Evolutionary conservation across 2,797 vertebrate species (phyloP).

Genomic region (Gambelia wislizenii): DNA sequence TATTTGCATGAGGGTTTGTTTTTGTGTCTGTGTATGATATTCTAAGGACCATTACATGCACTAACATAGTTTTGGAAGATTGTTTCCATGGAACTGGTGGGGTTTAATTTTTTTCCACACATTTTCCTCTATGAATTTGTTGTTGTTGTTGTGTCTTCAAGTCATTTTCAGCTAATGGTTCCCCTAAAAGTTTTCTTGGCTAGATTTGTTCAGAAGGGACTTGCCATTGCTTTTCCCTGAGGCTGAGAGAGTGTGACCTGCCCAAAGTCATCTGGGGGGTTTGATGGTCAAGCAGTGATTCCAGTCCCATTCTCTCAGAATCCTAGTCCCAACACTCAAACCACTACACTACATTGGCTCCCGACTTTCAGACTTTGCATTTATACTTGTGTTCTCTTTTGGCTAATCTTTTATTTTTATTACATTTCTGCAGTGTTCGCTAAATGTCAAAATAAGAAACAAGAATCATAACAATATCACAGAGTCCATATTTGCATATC

Average conservation of each 20-base stretch:
- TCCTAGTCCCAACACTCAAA: too few relatives aligned
- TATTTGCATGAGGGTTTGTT: not conserved
- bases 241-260: too few relatives aligned
- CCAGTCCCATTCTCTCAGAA: too few relatives aligned
- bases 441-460: conserved; percentile 20
- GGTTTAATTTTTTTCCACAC: not conserved
- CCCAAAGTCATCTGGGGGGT: too few relatives aligned
- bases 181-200: too few relatives aligned
- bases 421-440: not conserved
- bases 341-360: too few relatives aligned
- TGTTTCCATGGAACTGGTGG: not conserved
- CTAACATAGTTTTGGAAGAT: not conserved
- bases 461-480: conserved; percentile 23
- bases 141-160: too few relatives aligned
- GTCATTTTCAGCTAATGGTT: too few relatives aligned
- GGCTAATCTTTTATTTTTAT: not conserved
- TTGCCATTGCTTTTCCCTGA: too few relatives aligned
- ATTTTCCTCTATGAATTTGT: not conserved
- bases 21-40: not conserved
- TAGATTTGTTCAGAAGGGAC: too few relatives aligned
- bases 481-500: conserved; percentile 6
- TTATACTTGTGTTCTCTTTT: conserved; percentile 17
- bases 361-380: not conserved
- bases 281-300: too few relatives aligned
- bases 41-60: not conserved